A percentile compares a stretch with the other conserved stretches of the same genome.
These are phyloP conservation scores for Drosophila jambulina DNA, from an alignment of 1,140 invertebrate genomes.

Conservation along the genomic window DNA sequence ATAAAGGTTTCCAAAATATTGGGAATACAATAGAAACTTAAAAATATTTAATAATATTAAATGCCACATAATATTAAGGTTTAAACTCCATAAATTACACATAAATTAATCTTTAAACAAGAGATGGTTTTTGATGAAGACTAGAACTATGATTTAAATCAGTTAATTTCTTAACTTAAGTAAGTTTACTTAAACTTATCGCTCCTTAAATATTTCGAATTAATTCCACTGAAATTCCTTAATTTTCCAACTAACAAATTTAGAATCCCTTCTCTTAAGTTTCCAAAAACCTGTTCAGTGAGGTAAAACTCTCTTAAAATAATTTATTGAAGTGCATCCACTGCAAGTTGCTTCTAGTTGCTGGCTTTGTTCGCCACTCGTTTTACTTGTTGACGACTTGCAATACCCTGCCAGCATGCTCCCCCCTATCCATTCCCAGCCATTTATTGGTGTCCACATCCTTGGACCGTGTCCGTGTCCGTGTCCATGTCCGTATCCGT, in stretches of 20 bases:
- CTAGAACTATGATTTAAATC: not conserved
- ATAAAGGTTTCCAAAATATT: too few relatives aligned
- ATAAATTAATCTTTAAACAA: too few relatives aligned
- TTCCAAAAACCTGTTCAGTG: not conserved
- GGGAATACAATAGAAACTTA: too few relatives aligned
- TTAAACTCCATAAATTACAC: not conserved
- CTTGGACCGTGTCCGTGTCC: conserved; percentile 35
- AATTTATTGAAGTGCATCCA: conserved; percentile 12
- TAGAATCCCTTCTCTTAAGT: too few relatives aligned
- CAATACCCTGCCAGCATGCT: conserved; percentile 8
- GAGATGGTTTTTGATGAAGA: too few relatives aligned
- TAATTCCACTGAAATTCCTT: not conserved
- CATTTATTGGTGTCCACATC: conserved; percentile 39
- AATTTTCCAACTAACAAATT: not conserved
- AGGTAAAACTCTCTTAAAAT: not conserved
- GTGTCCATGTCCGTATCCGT: conserved; percentile 36
- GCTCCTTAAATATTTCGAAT: not conserved
- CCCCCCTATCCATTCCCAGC: not conserved
- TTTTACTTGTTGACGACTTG: conserved; percentile 41
- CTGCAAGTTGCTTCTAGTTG: conserved; percentile 27
- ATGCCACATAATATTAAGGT: not conserved
- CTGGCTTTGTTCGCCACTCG: conserved; percentile 34
- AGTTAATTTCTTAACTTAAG: too few relatives aligned
- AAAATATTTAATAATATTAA: not conserved
- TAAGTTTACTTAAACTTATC: too few relatives aligned